Evolutionary conservation across 2,113 vertebrate species (phyloP).

Genomic region (Pachycephala philippinensis): DNA sequence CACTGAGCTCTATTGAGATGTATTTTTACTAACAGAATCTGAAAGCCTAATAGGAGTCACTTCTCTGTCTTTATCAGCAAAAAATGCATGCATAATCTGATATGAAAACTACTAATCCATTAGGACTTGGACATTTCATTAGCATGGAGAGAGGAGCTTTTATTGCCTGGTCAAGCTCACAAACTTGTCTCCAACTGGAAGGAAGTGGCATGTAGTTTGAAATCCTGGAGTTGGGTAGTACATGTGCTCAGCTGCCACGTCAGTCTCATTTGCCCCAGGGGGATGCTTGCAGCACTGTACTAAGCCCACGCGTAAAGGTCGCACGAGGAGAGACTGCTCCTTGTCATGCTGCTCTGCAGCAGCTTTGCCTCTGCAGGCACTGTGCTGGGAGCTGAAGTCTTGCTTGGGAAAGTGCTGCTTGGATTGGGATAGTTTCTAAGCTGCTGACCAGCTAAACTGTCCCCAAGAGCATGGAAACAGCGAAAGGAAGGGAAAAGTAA

Average conservation of each 20-base stretch:
- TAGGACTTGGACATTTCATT: conserved; percentile 38
- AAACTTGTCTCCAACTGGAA: conserved; percentile 26
- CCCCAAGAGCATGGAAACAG: background rate
- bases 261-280: background rate
- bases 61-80: conserved; percentile 47
- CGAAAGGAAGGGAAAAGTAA: background rate
- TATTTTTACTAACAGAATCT: conserved; percentile 18
- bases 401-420: background rate
- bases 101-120: conserved; percentile 46
- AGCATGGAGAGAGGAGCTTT: conserved; percentile 9
- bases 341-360: background rate
- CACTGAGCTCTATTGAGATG: background rate
- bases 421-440: background rate
- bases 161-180: conserved; percentile 40
- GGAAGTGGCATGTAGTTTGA: background rate
- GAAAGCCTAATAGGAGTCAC: conserved; percentile 40
- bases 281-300: background rate
- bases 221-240: background rate
- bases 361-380: background rate
- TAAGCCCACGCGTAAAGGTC: background rate
- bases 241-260: background rate
- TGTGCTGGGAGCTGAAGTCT: background rate
- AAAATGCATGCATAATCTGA: conserved; percentile 55
- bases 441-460: background rate
- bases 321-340: background rate